Base-by-base conservation (phyloP, 2,113 vertebrate species). In the Amia ocellicauda region DNA sequence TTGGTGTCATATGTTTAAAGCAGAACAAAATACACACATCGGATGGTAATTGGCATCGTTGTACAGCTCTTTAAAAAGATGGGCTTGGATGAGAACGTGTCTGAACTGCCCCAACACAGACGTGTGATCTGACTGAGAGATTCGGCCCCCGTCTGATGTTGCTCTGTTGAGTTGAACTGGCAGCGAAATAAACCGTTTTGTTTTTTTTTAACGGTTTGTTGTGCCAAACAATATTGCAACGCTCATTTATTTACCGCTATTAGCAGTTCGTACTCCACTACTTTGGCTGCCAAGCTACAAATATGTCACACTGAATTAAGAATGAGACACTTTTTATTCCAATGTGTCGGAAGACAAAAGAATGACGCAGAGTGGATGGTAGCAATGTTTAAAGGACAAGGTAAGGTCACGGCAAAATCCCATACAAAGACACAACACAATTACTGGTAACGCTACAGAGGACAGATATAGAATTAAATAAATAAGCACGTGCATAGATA, bases 51-150 rank as follows among this genome's bases (percentile, higher is more conserved):
- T 63, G 64, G 68, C 66, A 63, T 74, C 75, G 77, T 65, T 74
- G 63, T 79, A 75, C 74, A 78, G 62, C 56, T 57, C 50, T 31
- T 27, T 69, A 68, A 74, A 73, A 57, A 68, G 17, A 52, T n/a
- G 1, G 20, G 66, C 29, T 10, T 50, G 60, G 52, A 60, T 7
- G 20, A 43, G 61, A 66, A 62, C 56, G 60, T 67, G 74, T 71
- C 54, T 70, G 55, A 51, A 73, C 66, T 22, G 69, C 56, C 64
- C 64, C 66, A 53, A 47, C 58, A 61, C 63, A 68, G 56, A 68
- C 29, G 63, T 41, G 36, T 69, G 58, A 62, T 67, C 63, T 63
- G 41, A 66, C 55, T 43, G 51, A 51, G 29, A 58, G 43, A n/a
- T n/a, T n/a, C n/a, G n/a, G n/a, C n/a, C n/a, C n/a, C n/a, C n/a